phyloP scores from a whole-genome alignment of 2,888 invertebrate species.

The Elaeidobius kamerunicus region DNA sequence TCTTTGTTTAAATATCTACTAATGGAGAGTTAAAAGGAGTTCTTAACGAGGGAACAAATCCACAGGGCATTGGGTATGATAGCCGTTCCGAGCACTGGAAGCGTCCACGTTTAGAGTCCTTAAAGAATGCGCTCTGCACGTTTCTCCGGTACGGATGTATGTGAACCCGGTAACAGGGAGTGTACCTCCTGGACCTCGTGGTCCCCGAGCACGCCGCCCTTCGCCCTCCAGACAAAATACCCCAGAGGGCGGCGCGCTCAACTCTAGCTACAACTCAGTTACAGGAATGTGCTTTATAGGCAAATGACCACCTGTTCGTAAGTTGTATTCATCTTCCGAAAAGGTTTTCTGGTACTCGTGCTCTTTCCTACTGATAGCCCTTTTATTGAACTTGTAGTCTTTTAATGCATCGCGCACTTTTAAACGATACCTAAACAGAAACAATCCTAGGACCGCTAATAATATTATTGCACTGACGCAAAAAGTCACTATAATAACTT shows the following conservation, averaged over 20 bases:
- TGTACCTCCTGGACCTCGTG: conserved; percentile 55
- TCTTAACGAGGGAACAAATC: conserved; percentile 44
- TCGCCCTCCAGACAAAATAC: conserved; percentile 66
- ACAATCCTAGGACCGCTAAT: conserved; percentile 66
- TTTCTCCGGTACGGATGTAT: conserved; percentile 65
- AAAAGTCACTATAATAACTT: conserved; percentile 74
- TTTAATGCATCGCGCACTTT: conserved; percentile 79
- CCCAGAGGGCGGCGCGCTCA: conserved; percentile 79
- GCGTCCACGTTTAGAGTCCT: conserved; percentile 42
- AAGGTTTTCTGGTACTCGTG: conserved; percentile 88
- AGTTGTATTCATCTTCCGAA: conserved; percentile 78
- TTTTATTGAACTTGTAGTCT: conserved; percentile 78
- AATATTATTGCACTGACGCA: conserved; percentile 71
- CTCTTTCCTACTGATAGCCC: conserved; percentile 71
- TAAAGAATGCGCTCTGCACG: conserved; percentile 55
- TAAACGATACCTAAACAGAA: conserved; percentile 76
- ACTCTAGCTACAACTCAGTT: conserved; percentile 95
- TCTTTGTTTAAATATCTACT: no score
- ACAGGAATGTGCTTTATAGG: conserved; percentile 74
- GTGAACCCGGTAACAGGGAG: conserved; percentile 73
- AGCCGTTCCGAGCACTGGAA: conserved; percentile 44
- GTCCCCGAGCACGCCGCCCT: conserved; percentile 52
- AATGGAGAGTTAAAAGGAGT: conserved; percentile 9
- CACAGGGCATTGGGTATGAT: conserved; percentile 45
- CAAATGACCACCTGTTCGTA: conserved; percentile 61